Evolutionary conservation across 2,113 vertebrate genomes (phyloP).

Genomic region (Myiopsitta monachus): DNA sequence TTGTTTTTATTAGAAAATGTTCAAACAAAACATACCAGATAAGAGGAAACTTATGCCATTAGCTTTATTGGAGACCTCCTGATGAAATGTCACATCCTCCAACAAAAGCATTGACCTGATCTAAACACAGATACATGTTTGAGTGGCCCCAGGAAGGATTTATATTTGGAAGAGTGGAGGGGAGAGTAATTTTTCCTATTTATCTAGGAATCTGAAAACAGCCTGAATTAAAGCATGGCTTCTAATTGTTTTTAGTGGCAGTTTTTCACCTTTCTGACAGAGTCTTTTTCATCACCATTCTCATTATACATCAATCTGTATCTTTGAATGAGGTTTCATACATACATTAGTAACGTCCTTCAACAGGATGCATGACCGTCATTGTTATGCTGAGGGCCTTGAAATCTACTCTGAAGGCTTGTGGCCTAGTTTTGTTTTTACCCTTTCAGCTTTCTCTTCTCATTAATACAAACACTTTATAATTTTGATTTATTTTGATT

Average conservation of each 20-base stretch:
- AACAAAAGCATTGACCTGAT: not conserved
- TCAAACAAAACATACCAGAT: not conserved
- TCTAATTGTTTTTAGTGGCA: not conserved
- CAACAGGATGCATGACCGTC: not conserved
- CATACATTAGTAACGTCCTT: not conserved
- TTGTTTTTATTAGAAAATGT: not conserved
- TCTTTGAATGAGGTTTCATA: not conserved
- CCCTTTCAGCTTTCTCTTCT: not conserved
- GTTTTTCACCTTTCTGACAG: not conserved
- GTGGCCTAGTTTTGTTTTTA: not conserved
- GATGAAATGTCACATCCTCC: not conserved
- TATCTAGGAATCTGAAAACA: not conserved
- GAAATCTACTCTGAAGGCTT: not conserved
- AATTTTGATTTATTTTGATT: not conserved
- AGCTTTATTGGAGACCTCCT: not conserved
- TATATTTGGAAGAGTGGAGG: not conserved
- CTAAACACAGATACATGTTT: not conserved
- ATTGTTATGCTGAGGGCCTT: fast-evolving
- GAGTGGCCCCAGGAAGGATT: not conserved
- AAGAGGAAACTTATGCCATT: not conserved
- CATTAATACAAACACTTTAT: not conserved
- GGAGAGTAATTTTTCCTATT: not conserved
- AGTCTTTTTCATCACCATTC: not conserved
- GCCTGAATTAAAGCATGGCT: not conserved
- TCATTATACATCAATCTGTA: not conserved